Evolutionary conservation across 2,888 invertebrate species (phyloP), one percentile per base, ranked within the genome.

Genomic region (Adela reaumurella): DNA sequence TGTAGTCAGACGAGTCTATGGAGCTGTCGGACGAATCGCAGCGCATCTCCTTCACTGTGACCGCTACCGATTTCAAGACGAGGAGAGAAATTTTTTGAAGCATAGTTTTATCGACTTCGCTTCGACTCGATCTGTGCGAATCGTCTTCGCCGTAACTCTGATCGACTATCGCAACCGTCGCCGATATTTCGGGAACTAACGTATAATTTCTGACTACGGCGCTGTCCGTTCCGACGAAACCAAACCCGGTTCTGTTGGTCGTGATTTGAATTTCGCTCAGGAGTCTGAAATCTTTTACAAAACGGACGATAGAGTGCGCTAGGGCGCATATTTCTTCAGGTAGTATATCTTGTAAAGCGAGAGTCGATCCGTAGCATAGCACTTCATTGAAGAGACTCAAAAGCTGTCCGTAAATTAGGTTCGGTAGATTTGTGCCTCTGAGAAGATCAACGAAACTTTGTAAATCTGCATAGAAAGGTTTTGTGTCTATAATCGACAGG

Each of bases 361-460:
- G 73, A 28, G 94, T 94, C 55, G 92, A 94, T 2, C 94, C 94
- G 66, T 94, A 94, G 68, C 94, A 94, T 47, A 94, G 70, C 8
- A 94, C 92, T 71, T 94, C 94, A 67, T 94, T 94, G 58, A 94
- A 92, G 28, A 94, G 76, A 57, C 90, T 90, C 52, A 94, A 68
- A 60, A 94, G 79, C 69, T 92, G 92, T 59, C 90, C 87, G 84
- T 94, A 94, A 56, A 94, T 86, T 46, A 92, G 83, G 53, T 90
- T 86, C 1, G 92, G 89, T n/a, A 94, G 73, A 56, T 84, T 79
- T 50, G 83, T 85, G 63, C 84, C 87, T 44, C 86, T 77, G 49
- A 90, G 67, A 52, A 89, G 72, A 51, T 87, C 83, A 14, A 91
- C 89, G 68, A 94, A 90, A 59, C 87, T 85, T 58, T 92, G 90